Percentiles rank a stretch among this genome's conserved stretches.
phyloP scores from a whole-genome alignment of 2,113 vertebrate genomes.

The Pachypanchax playfairii region DNA sequence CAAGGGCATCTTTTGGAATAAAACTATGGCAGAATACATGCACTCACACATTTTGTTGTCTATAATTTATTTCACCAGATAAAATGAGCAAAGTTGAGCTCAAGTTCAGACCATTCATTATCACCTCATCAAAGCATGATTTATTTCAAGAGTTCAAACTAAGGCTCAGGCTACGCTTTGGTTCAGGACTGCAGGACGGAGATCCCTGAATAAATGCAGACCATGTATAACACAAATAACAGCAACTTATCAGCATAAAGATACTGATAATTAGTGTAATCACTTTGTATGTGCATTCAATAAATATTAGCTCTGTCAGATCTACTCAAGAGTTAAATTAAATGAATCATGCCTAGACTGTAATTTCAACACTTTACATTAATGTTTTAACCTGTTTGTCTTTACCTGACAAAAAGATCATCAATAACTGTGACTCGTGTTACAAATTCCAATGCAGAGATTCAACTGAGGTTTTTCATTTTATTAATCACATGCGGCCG shows the following conservation, averaged over 20 bases:
- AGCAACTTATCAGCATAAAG: too few relatives aligned
- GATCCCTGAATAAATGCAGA: not conserved
- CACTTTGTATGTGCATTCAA: too few relatives aligned
- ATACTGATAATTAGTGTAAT: not conserved
- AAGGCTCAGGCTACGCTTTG: slow-evolving; percentile 47
- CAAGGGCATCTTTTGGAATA: slow-evolving; percentile 19
- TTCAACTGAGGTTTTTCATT: not conserved
- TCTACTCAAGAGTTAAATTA: too few relatives aligned
- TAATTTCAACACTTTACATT: too few relatives aligned
- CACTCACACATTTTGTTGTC: not conserved
- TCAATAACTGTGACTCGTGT: too few relatives aligned
- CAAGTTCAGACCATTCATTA: not conserved
- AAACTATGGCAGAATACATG: slow-evolving; percentile 1
- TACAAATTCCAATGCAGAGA: too few relatives aligned
- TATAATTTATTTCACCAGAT: not conserved
- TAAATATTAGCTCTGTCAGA: too few relatives aligned
- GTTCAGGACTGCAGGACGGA: slow-evolving; percentile 8
- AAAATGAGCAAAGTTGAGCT: not conserved
- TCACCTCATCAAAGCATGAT: slow-evolving; percentile 46
- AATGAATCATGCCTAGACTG: not conserved
- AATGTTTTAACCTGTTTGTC: not conserved
- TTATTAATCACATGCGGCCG: slow-evolving; percentile 60
- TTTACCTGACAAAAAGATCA: too few relatives aligned
- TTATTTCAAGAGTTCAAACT: slow-evolving; percentile 39
- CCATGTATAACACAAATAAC: not conserved